Base-by-base conservation (phyloP, 2,888 invertebrate species). In the Dastarcus helophoroides region DNA sequence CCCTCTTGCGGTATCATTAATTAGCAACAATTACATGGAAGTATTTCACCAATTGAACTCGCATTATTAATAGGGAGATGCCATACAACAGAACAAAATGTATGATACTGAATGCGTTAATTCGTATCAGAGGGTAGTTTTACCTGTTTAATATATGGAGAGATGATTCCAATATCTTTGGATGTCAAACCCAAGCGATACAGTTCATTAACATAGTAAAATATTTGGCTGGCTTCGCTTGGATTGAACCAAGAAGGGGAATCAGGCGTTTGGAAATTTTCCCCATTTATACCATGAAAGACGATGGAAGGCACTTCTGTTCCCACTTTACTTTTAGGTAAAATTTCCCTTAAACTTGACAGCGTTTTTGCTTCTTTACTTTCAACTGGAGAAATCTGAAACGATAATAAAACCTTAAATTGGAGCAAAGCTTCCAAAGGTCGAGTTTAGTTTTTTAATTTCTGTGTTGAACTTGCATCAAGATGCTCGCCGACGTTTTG, bases 111-210 rank as follows among this genome's bases (percentile, higher is more conserved):
- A n/a, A n/a, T n/a, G n/a, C n/a, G n/a, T n/a, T n/a, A n/a, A n/a
- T n/a, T n/a, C n/a, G n/a, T n/a, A n/a, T n/a, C n/a, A n/a, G n/a
- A n/a, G n/a, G n/a, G n/a, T n/a, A n/a, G n/a, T n/a, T n/a, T 9
- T 32, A 88, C 89, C 73, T 95, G 95, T 56, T 88, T 86, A 37
- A 79, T 63, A 53, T 95, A 95, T 0, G 94, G 94, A 8, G 93
- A 83, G 37, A 95, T 84, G 33, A 95, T 77, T 3, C 94, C 95
- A 50, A 95, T 73, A 43, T 88, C 80, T 29, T 73, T 68, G 2
- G 71, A 60, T 2, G 51, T 53, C n/a, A 88, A 50, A 13, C 74
- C 74, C 29, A 66, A 63, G 36, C 73, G 69, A 41, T 79, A 79
- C 2, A 91, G 59, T 43, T 75, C 64, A 41, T 71, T 64, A 7